Evolutionary conservation across 2,113 vertebrate species (phyloP), one percentile per base, ranked within the genome.

Genomic region (Hylia prasina): DNA sequence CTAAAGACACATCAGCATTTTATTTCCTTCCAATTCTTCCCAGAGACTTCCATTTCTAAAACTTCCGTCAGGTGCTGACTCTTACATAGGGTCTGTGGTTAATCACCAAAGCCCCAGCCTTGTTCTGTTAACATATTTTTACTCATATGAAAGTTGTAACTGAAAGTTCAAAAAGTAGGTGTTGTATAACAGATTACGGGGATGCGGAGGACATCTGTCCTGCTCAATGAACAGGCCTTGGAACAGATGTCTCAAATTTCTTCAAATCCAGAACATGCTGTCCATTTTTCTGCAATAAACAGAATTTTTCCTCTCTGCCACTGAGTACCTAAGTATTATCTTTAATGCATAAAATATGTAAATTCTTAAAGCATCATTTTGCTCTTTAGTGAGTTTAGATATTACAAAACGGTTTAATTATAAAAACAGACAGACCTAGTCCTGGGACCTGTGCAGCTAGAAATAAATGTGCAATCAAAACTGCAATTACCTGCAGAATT

Each of bases 401-500:
- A 98, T 98, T 98, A 99, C 98, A 99, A 99, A 98, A 99, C 77
- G 97, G 98, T 99, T 99, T 99, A 98, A 99, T 99, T 99, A 99
- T 99, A 99, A 99, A 98, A 98, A 98, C 98, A 99, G 98, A 98
- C 98, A 98, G 98, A 98, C 97, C 98, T 98, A 98, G 98, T 98
- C 98, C 98, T 98, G 98, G 98, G 98, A 98, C 98, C 98, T 98
- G 98, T 98, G 98, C 98, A 98, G 98, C 98, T 98, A 98, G 98
- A 99, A 99, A 99, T 99, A 99, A 99, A 99, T 98, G 99, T 98
- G 99, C 98, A 99, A 99, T 99, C 99, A 99, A 99, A 99, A 99
- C 98, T 98, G 99, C 99, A 99, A 99, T 99, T 99, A 99, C 99
- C 99, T 99, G 98, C 98, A 98, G 98, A 99, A 99, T 99, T 99